Base-by-base conservation (phyloP, 2,888 invertebrate genomes). In the Nephrotoma flavescens region DNA sequence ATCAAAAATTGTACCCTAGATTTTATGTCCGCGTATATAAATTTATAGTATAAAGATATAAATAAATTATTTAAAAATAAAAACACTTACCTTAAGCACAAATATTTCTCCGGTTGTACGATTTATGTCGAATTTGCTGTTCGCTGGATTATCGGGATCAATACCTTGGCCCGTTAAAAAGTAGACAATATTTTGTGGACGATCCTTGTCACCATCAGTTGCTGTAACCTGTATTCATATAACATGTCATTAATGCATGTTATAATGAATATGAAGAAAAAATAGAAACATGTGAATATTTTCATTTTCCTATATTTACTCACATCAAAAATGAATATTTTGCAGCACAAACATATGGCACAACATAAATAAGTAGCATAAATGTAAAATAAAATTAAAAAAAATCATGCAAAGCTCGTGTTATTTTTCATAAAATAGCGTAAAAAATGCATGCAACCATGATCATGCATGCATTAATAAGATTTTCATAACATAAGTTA, bases 111-210 rank as follows among this genome's bases (percentile, higher is more conserved):
- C 99, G 0, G 97, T 96, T 42, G 97, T 97, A 88, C 97, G 95
- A 93, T 98, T 98, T 89, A 99, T 98, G 92, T 98, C 97, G 91
- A 99, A 99, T 93, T 98, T 98, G 93, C 97, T 97, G 91, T 98
- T 98, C 88, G 96, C 96, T 86, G 97, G 97, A 93, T 98, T 97
- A 92, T 97, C 97, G 42, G 97, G 96, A 93, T 98, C 98, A 89
- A 98, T 97, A 88, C 98, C 98, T 91, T 98, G 98, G 12, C 98
- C 98, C 47, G 98, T 98, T 88, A 98, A 93, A 93, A 98, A 97
- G 92, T 98, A 99, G 47, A 98, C 97, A 91, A 99, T 98, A 92
- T 97, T 96, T 92, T 98, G 98, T 87, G 96, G 96, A 88, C 98
- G 94, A 91, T 98, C 98, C 91, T 97, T 96, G 92, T 99, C 98